These are phyloP conservation scores for Sminthurinus signatus DNA, from an alignment of 1,140 invertebrate species.

Conservation along the genomic window DNA sequence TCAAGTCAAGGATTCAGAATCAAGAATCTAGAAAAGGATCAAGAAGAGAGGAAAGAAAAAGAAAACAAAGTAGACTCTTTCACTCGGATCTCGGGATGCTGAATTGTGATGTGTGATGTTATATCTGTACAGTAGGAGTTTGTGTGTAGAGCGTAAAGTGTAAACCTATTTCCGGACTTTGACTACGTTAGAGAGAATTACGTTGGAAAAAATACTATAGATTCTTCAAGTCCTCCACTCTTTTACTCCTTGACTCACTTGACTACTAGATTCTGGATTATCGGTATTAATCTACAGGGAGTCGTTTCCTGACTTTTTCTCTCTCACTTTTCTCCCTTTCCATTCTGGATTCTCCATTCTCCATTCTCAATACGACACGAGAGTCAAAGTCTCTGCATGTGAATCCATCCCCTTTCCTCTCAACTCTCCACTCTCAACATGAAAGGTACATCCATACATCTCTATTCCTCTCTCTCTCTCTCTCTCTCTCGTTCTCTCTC, in stretches of 20 bases:
- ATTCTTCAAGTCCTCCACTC: conserved; percentile 10
- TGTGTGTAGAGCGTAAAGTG: no score
- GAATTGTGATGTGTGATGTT: neutral
- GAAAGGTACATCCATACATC: neutral
- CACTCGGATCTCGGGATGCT: no score
- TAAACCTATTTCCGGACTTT: conserved; percentile 3
- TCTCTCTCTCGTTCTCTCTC: neutral
- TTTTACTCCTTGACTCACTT: conserved; percentile 2
- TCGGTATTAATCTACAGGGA: conserved; percentile 42
- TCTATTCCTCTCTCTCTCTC: neutral
- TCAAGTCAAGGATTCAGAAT: no score
- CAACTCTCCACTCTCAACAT: conserved; percentile 16
- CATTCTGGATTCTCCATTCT: conserved; percentile 6
- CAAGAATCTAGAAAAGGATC: no score
- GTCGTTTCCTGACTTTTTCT: conserved; percentile 37
- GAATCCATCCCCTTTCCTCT: conserved; percentile 18
- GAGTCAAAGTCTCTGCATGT: neutral
- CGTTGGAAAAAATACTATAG: conserved; percentile 7
- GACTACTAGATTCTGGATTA: conserved; percentile 32
- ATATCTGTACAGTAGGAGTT: no score
- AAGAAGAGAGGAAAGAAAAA: no score
- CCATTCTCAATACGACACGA: neutral
- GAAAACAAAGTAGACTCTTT: no score
- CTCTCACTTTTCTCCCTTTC: conserved; percentile 1
- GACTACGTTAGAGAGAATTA: conserved; percentile 10